These are phyloP conservation scores for Cygnus buccinator DNA, from an alignment of 2,113 vertebrate genomes.

Conservation along the genomic window DNA sequence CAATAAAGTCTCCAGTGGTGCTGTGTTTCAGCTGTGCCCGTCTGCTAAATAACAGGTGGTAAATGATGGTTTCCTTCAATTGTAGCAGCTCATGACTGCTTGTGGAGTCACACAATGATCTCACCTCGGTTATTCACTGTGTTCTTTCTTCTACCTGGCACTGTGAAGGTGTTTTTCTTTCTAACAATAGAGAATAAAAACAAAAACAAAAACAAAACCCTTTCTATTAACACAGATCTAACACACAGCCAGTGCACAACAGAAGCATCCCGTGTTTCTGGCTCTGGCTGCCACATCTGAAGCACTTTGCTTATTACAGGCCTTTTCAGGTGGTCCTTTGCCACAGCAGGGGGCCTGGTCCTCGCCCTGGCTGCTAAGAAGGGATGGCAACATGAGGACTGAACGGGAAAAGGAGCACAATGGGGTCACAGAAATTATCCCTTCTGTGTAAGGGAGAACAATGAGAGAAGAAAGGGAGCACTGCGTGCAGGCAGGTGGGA, in stretches of 20 bases:
- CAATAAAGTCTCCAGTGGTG: slow-evolving; percentile 26
- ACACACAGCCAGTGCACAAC: neutral
- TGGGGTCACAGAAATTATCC: neutral
- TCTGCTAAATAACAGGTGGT: slow-evolving; percentile 51
- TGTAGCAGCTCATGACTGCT: slow-evolving; percentile 10
- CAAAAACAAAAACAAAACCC: slow-evolving; percentile 5
- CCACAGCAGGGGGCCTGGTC: neutral
- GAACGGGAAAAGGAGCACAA: neutral
- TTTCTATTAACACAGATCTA: neutral
- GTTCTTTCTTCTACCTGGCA: slow-evolving; percentile 35
- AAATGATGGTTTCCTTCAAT: slow-evolving; percentile 58
- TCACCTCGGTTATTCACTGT: slow-evolving; percentile 37
- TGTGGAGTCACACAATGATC: slow-evolving; percentile 46
- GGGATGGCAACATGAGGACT: neutral
- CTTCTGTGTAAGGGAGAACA: neutral
- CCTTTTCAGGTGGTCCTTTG: neutral
- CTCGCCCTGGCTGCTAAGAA: neutral
- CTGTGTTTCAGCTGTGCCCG: slow-evolving; percentile 17
- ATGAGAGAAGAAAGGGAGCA: neutral
- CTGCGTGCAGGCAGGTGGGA: neutral
- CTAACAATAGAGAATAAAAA: slow-evolving; percentile 12
- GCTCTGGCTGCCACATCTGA: neutral
- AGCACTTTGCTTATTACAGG: neutral
- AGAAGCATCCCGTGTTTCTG: neutral
- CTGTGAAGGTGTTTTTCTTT: neutral